Base-by-base conservation (phyloP, 2,113 vertebrate species). In the Burhinus bistriatus region DNA sequence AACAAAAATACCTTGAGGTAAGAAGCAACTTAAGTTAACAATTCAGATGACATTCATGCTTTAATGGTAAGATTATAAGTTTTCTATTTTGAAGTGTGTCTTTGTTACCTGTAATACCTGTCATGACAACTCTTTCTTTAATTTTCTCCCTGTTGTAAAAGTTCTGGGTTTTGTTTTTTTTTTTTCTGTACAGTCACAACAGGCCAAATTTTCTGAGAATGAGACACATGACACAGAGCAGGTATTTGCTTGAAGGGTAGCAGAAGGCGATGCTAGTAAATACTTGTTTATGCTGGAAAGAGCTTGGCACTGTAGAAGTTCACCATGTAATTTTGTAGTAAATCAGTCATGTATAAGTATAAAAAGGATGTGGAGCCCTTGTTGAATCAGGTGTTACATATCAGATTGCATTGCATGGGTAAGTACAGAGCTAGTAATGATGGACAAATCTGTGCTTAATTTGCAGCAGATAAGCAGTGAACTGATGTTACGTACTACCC, bases 1-100 rank as follows among this genome's bases (percentile, higher is more conserved):
- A 72, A 32, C 30, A 32, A 87, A 93, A 21, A 7, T 40, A 58
- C 10, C 70, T 57, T 36, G n/a, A 9, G 25, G 42, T 72, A 86
- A 76, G 30, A 89, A 66, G 82, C 54, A 38, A 36, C 14, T 64
- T 80, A 15, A 15, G 17, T 61, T 70, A 68, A 36, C 55, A 38
- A n/a, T 90, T 44, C 23, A 12, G 89, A 88, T 7, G 78, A 91
- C 62, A 95, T 97, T 82, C 85, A 93, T 9, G 90, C 94, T 9
- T 87, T 95, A 88, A 97, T 98, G 95, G 97, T 97, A 96, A 86
- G 92, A n/a, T 87, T 76, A 44, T 25, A 72, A 26, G 19, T 29
- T 68, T 87, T 55, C 47, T 62, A 2, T 69, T 72, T 80, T 80
- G 30, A 80, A 80, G 21, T 72, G 18, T 66, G 32, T 79, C 27